A percentile compares a stretch with the other conserved stretches of the same genome.
These are phyloP conservation scores for Helogale parvula DNA, from an alignment of 2,113 vertebrate species.

Conservation along the genomic window DNA sequence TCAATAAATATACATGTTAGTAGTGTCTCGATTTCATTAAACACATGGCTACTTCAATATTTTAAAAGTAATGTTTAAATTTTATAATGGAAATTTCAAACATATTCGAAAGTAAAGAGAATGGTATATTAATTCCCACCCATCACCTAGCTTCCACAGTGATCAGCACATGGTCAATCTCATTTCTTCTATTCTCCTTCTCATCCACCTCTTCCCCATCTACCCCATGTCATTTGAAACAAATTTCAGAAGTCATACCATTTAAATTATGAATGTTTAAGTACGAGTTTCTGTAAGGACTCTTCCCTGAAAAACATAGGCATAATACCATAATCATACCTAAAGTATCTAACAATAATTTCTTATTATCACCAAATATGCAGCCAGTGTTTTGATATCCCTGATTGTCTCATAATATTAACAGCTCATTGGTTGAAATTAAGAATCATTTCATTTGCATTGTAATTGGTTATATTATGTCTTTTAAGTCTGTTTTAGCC, in stretches of 20 bases:
- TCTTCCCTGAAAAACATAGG: background rate
- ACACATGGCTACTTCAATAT: background rate
- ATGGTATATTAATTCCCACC: background rate
- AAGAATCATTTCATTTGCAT: background rate
- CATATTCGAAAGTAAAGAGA: background rate
- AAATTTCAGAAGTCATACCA: background rate
- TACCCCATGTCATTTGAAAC: background rate
- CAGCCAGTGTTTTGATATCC: background rate
- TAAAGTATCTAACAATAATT: background rate
- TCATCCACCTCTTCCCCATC: background rate
- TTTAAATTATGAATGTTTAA: conserved; percentile 38
- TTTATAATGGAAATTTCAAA: conserved; percentile 32
- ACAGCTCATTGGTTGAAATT: background rate
- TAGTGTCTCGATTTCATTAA: conserved; percentile 1
- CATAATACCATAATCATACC: background rate
- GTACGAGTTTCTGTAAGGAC: background rate
- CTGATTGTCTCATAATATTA: background rate
- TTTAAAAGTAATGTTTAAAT: background rate
- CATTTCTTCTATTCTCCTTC: background rate
- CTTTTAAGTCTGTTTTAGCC: background rate
- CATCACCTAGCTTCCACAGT: background rate
- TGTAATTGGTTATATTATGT: background rate
- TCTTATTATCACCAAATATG: background rate
- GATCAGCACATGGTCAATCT: background rate
- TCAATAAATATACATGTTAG: background rate